Base-by-base conservation (phyloP, 2,797 vertebrate genomes). In the Sebastes goodei region DNA sequence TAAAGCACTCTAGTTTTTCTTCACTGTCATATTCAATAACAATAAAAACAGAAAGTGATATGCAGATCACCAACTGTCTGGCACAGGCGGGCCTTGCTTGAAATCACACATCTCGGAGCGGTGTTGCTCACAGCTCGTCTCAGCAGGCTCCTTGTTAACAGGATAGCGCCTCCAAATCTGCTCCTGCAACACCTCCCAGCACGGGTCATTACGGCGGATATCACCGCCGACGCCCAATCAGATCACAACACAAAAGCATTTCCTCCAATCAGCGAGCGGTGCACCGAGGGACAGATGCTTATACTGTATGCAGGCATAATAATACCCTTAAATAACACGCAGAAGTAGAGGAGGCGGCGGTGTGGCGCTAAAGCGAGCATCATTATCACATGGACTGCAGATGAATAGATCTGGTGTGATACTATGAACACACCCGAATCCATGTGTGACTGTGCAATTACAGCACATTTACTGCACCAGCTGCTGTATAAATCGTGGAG, bases 111-210 rank as follows among this genome's bases (percentile, higher is more conserved):
- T 93, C 76, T 88, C 76, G 1, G 25, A 62, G 65, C 32, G 0
- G 70, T 62, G 84, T 85, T 85, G 84, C 87, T 92, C 63, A 20
- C 92, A 89, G 89, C 91, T 89, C 82, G 90, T 92, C 88, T 87
- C 91, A 87, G 89, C 93, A 90, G 89, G 88, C 69, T 89, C 70
- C 94, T 94, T 92, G 92, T 95, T 94, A 95, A 94, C 92, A 86
- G 87, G 78, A 91, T 93, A 90, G 82, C 92, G 67, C 93, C 90
- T 95, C 82, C 86, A 83, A 91, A 94, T 90, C 91, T 92, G 93
- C 91, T 92, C 88, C 88, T 67, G 69, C 80, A 92, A 93, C 92
- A 93, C 94, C 88, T 94, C 90, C 80, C 84, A 78, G 81, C 84
- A 72, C 5, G 60, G 92, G 90, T 91, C 89, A 91, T 89, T 89